Conservation (phyloP, 2,888 invertebrate genomes). For the Sarcophaga rosellei region DNA sequence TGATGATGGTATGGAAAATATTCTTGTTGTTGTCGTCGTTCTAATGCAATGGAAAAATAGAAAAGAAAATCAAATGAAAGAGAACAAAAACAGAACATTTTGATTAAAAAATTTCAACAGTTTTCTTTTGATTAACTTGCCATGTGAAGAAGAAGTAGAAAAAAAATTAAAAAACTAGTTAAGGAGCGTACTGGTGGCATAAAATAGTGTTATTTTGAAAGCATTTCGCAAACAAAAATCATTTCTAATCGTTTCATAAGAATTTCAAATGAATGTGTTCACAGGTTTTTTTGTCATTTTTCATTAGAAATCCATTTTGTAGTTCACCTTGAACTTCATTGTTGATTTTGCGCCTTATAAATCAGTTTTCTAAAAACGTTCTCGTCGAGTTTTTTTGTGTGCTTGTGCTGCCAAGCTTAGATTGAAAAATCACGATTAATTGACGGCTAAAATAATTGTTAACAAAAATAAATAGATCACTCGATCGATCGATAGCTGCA, state of each 20-base stretch:
- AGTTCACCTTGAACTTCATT: constrained; percentile 66
- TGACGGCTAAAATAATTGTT: constrained; percentile 10
- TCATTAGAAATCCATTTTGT: not conserved
- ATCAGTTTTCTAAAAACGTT: constrained; percentile 9
- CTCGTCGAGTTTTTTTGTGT: not conserved
- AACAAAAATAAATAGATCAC: constrained; percentile 9
- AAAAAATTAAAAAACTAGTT: not conserved
- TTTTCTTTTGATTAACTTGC: not conserved
- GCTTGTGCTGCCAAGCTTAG: not conserved
- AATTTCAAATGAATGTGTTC: too few species aligned
- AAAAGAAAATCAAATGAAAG: not conserved
- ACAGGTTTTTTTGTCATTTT: too few species aligned
- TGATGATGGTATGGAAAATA: constrained; percentile 1
- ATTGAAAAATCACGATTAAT: constrained; percentile 39
- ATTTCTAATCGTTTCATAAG: too few species aligned
- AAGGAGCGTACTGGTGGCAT: too few species aligned
- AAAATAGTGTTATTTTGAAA: too few species aligned
- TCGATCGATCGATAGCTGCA: not conserved
- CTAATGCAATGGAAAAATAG: not conserved
- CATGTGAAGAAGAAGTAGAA: not conserved
- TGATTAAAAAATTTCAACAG: not conserved
- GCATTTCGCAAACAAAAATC: too few species aligned
- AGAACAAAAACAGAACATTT: not conserved
- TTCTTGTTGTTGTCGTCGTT: not conserved
- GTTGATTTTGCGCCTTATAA: not conserved